Evolutionary conservation across 2,888 invertebrate genomes (phyloP).

Genomic region (Apeira syringaria): DNA sequence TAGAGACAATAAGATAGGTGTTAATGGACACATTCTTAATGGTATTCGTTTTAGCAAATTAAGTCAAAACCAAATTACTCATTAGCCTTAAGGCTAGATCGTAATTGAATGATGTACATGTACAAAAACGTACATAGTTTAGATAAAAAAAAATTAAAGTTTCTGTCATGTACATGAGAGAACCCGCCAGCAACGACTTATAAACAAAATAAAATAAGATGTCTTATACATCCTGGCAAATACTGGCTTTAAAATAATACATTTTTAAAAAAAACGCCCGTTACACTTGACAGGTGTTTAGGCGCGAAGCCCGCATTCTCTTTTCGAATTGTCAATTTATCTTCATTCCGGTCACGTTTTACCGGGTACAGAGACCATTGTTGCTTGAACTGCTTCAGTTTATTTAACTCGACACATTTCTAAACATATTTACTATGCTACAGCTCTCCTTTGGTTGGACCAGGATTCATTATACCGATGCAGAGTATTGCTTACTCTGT

Average conservation of each 20-base stretch:
- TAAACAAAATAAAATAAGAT: neutral
- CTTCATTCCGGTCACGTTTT: slow-evolving; percentile 61
- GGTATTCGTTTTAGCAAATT: no score
- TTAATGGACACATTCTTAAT: no score
- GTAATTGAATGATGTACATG: no score
- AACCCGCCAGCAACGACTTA: no score
- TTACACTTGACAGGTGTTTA: slow-evolving; percentile 63
- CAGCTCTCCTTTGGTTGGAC: neutral
- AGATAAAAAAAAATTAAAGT: no score
- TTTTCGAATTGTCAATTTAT: slow-evolving; percentile 47
- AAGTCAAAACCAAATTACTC: no score
- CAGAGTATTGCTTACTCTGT: neutral
- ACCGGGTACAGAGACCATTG: slow-evolving; percentile 38
- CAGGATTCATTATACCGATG: neutral
- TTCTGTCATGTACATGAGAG: no score
- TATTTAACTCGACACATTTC: slow-evolving; percentile 25
- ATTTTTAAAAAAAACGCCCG: slow-evolving; percentile 39
- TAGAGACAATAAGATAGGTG: no score
- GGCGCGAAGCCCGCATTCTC: slow-evolving; percentile 66
- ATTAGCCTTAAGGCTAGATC: no score
- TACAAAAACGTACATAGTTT: no score
- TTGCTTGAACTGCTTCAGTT: slow-evolving; percentile 38
- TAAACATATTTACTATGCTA: slow-evolving; percentile 12
- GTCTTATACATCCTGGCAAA: slow-evolving; percentile 5
- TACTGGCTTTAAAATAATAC: slow-evolving; percentile 37